Evolutionary conservation across 2,113 vertebrate species (phyloP), one percentile per base, ranked within the genome.

Genomic region (Syngnathus typhle): DNA sequence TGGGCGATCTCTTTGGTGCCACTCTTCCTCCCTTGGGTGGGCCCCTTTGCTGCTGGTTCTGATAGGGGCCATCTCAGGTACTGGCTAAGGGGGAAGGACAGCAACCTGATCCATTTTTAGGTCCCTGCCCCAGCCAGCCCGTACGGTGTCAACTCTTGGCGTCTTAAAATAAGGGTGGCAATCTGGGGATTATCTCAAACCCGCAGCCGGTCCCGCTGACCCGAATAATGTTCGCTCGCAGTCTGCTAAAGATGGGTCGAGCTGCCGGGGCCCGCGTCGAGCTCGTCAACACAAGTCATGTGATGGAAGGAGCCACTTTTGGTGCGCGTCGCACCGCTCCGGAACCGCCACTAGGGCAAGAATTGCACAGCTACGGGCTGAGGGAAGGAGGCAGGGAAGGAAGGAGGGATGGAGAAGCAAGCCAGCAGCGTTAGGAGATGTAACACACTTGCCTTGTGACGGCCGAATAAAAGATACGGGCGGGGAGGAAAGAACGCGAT

Each of bases 391-490:
- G 27, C 3, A 32, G 27, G 27, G 2, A 32, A 32, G 27, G 27
- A 3, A 32, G 27, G 27, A 32, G 3, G 84, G 73, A 89, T 91
- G 87, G 76, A 82, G 78, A 58, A 85, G 83, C 87, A 90, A 89
- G 84, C 71, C 79, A 84, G 90, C 89, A 85, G 88, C 81, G 83
- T 44, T 81, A 92, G 92, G 87, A 92, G 91, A 93, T 23, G 91
- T 86, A 85, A 91, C 84, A 92, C 88, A 95, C 94, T 95, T 95
- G 94, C 94, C 94, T 95, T 95, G 92, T 92, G 93, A 90, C 92
- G 94, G 94, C 90, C 93, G 92, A 95, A 94, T 94, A 92, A 95
- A 91, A 94, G 93, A 94, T 93, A 95, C 93, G 93, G 93, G 92
- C 90, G 93, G 92, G 92, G 92, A 93, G 90, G 93, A 93, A 94